phyloP scores from a whole-genome alignment of 2,797 vertebrate species.

The Chaenodraco wilsoni region DNA sequence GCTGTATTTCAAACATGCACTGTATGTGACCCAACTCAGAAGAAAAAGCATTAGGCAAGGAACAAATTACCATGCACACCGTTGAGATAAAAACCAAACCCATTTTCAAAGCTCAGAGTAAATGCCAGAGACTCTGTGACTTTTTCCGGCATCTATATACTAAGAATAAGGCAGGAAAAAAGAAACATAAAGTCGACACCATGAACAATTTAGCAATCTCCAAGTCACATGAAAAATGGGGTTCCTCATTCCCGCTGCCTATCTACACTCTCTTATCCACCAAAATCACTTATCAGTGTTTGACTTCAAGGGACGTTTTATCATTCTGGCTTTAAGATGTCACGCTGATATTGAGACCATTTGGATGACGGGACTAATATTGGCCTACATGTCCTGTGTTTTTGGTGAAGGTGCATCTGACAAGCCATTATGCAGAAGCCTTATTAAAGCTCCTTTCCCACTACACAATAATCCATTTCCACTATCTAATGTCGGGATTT shows the following conservation, averaged over 20 bases:
- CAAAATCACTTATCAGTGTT: conserved; percentile 71
- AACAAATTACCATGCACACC: conserved; percentile 76
- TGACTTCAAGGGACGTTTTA: conserved; percentile 75
- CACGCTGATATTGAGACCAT: conserved; percentile 50
- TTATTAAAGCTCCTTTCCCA: not conserved
- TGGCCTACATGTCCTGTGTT: conserved; percentile 41
- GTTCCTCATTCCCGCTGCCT: conserved; percentile 59
- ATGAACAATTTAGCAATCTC: conserved; percentile 74
- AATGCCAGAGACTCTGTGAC: conserved; percentile 76
- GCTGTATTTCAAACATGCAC: conserved; percentile 50
- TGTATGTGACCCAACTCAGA: conserved; percentile 60
- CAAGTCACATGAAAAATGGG: conserved; percentile 63
- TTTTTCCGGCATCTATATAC: conserved; percentile 64
- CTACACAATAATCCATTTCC: too few relatives aligned
- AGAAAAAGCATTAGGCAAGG: conserved; percentile 63
- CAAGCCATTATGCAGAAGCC: conserved; percentile 40
- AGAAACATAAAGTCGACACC: conserved; percentile 65
- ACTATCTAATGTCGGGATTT: too few relatives aligned
- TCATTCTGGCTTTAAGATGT: conserved; percentile 60
- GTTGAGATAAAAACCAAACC: conserved; percentile 77
- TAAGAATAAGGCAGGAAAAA: conserved; percentile 60
- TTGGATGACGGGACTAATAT: conserved; percentile 52
- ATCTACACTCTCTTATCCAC: conserved; percentile 62
- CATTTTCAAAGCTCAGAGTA: conserved; percentile 78
- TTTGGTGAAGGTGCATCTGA: conserved; percentile 54